phyloP scores from a whole-genome alignment of 2,888 invertebrate species.

The Acanthosoma haemorrhoidale region DNA sequence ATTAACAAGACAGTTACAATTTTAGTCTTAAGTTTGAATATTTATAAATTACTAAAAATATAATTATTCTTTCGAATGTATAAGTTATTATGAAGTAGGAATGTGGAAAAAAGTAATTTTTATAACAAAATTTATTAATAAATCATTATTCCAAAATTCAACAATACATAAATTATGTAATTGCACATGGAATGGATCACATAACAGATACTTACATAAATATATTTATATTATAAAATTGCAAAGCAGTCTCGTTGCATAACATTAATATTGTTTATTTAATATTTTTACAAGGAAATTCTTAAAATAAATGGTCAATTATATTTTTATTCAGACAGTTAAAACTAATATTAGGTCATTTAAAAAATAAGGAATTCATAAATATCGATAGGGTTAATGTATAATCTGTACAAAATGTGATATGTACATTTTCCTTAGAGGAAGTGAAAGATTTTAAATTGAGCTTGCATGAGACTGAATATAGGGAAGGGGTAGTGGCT shows the following conservation, averaged over 20 bases:
- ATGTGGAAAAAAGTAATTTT: slow-evolving; percentile 9
- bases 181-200: slow-evolving; percentile 32
- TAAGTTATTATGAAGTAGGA: no score
- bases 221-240: slow-evolving; percentile 28
- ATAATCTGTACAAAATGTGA: slow-evolving; percentile 26
- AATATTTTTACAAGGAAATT: slow-evolving; percentile 18
- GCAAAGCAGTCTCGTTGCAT: slow-evolving; percentile 30
- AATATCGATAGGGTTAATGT: neutral
- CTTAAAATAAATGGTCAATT: neutral
- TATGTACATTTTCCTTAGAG: slow-evolving; percentile 26
- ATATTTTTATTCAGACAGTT: neutral
- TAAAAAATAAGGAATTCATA: neutral
- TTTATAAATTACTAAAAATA: neutral
- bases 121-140: slow-evolving; percentile 38
- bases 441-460: slow-evolving; percentile 14
- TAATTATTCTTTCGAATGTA: no score
- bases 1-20: no score
- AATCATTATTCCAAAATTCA: slow-evolving; percentile 36
- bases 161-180: slow-evolving; percentile 34
- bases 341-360: slow-evolving; percentile 1
- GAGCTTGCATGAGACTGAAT: slow-evolving; percentile 23
- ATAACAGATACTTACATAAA: slow-evolving; percentile 26
- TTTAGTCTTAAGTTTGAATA: neutral
- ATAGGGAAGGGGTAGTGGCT: slow-evolving; percentile 4
- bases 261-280: slow-evolving; percentile 3